Percentiles rank a stretch among this genome's conserved stretches.
Conservation (phyloP, 2,888 invertebrate species). For the Julus scandinavius region DNA sequence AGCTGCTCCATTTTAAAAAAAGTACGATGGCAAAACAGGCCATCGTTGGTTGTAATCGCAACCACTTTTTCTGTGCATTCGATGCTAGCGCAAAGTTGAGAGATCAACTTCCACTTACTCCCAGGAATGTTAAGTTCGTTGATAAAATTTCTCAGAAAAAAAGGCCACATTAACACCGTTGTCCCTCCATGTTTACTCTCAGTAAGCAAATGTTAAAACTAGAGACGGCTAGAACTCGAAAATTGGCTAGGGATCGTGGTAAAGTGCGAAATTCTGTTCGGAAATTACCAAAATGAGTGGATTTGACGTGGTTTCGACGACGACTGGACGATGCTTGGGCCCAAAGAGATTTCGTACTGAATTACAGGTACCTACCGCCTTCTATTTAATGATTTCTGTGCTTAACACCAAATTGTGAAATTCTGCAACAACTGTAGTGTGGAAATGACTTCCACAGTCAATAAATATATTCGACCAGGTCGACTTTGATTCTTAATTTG, state of each 20-base stretch:
- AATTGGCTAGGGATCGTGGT: neutral
- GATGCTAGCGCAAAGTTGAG: conserved; percentile 10
- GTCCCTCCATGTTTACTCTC: neutral
- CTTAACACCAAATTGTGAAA: no score
- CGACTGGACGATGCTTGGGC: conserved; percentile 52
- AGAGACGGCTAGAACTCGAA: neutral
- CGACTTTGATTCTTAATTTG: neutral
- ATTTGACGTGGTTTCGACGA: conserved; percentile 20
- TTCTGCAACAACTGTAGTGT: no score
- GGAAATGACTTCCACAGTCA: no score
- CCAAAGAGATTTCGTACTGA: conserved; percentile 49
- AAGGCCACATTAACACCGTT: neutral
- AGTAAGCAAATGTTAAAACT: conserved; percentile 5
- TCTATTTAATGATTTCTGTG: no score
- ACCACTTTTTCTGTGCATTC: neutral
- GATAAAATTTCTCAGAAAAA: conserved; percentile 1
- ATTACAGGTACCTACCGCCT: conserved; percentile 43
- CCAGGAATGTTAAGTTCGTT: conserved; percentile 14
- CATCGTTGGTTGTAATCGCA: neutral
- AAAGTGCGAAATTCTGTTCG: neutral
- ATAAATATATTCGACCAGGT: neutral
- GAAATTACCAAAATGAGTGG: conserved; percentile 47
- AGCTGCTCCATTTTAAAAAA: conserved; percentile 18
- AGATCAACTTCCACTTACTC: conserved; percentile 11
- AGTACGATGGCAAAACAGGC: neutral